Evolutionary conservation across 1,140 invertebrate genomes (phyloP).

Genomic region (Acromyrmex heyeri): DNA sequence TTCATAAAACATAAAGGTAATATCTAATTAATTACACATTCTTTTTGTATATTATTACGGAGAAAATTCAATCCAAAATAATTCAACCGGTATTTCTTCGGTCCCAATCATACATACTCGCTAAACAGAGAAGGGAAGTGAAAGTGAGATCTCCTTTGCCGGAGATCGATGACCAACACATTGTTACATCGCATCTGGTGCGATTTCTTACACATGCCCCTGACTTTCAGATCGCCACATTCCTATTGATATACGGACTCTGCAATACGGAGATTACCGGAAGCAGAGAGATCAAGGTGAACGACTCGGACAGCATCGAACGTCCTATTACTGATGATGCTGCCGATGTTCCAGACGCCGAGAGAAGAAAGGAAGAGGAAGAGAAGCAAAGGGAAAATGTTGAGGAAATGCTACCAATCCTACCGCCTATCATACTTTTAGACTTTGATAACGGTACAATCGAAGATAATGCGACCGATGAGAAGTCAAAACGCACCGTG

Average conservation of each 20-base stretch:
- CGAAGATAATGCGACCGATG: conserved; percentile 74
- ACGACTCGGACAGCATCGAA: not conserved
- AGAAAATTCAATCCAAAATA: not conserved
- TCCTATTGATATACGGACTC: conserved; percentile 71
- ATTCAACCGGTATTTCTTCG: not conserved
- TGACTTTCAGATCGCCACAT: conserved; percentile 79
- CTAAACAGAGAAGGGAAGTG: conserved; percentile 70
- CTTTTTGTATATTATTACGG: not conserved
- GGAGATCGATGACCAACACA: conserved; percentile 70
- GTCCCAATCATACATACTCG: not conserved
- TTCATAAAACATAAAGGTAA: not conserved
- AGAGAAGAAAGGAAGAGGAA: not conserved
- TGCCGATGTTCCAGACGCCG: not conserved
- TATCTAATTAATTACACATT: not conserved
- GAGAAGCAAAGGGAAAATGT: not conserved
- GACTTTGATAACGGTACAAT: conserved; percentile 82
- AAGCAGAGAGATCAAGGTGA: conserved; percentile 22
- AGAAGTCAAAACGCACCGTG: conserved; percentile 83
- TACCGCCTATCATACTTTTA: conserved; percentile 83
- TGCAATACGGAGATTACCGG: conserved; percentile 26
- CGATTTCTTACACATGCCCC: conserved; percentile 47
- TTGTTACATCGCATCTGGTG: conserved; percentile 56
- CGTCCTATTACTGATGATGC: not conserved
- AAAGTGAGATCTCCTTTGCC: conserved; percentile 81
- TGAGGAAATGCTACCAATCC: conserved; percentile 74